phyloP scores from a whole-genome alignment of 2,888 invertebrate genomes.

The Chloroclystis v-ata region DNA sequence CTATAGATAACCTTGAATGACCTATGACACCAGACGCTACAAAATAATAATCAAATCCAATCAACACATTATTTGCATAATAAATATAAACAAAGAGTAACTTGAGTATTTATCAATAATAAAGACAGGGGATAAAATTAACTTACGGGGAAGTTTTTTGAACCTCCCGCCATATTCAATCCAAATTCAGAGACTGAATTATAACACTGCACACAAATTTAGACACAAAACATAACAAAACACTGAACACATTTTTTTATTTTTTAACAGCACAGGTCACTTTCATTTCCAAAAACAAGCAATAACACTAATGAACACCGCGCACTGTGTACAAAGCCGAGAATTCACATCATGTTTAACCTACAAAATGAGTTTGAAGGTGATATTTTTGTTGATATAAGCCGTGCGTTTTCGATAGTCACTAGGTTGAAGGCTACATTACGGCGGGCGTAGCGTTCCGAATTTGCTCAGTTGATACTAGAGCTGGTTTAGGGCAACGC shows the following conservation, averaged over 20 bases:
- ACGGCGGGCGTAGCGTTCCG: conserved; percentile 28
- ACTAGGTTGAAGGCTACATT: conserved; percentile 31
- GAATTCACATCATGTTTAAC: conserved; percentile 73
- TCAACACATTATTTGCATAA: conserved; percentile 10
- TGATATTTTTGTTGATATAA: conserved; percentile 78
- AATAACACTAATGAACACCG: conserved; percentile 44
- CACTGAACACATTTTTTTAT: conserved; percentile 28
- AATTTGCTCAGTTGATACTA: conserved; percentile 56
- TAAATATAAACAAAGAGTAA: conserved; percentile 6
- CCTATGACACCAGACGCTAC: conserved; percentile 45
- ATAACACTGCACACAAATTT: too few relatives aligned
- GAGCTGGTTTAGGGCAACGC: conserved; percentile 45
- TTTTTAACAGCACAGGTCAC: conserved; percentile 15
- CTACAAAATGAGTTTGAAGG: conserved; percentile 78
- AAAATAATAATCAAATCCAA: conserved; percentile 6
- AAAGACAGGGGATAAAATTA: not conserved
- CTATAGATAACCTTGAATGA: conserved; percentile 73
- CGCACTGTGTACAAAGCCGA: conserved; percentile 66
- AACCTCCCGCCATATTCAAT: conserved; percentile 53
- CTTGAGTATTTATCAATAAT: not conserved
- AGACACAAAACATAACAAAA: too few relatives aligned
- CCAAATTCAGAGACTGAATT: too few relatives aligned
- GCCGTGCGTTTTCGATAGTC: conserved; percentile 39
- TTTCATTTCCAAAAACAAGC: conserved; percentile 32
- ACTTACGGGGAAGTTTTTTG: conserved; percentile 46